Percentiles rank a stretch among this genome's conserved stretches.
Evolutionary conservation across 2,113 vertebrate species (phyloP).

Genomic region (Lophius piscatorius): DNA sequence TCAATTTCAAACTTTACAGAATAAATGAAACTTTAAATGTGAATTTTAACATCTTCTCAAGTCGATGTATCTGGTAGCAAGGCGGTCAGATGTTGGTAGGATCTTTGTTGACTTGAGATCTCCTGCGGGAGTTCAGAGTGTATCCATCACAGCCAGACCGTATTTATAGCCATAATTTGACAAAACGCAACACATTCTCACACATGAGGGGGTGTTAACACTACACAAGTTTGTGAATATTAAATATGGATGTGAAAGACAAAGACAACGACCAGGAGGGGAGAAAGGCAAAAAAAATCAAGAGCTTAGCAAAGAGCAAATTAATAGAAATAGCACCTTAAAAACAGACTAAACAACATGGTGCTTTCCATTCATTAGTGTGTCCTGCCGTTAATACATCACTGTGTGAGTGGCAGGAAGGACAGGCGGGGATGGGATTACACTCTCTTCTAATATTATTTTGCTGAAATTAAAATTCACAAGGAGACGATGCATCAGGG

Average conservation of each 20-base stretch:
- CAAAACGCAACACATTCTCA: slow-evolving; percentile 63
- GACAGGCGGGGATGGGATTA: slow-evolving; percentile 92
- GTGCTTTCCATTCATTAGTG: slow-evolving; percentile 90
- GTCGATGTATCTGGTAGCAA: neutral
- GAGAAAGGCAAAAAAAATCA: slow-evolving; percentile 35
- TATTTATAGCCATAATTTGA: slow-evolving; percentile 62
- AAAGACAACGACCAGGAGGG: slow-evolving; percentile 68
- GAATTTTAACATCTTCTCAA: slow-evolving; percentile 4
- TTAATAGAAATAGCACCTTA: slow-evolving; percentile 92
- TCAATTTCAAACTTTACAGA: slow-evolving; percentile 9
- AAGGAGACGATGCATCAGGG: slow-evolving; percentile 87
- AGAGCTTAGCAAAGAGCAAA: slow-evolving; percentile 81
- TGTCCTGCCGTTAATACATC: slow-evolving; percentile 89
- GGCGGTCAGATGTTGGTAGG: slow-evolving; percentile 25
- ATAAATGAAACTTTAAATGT: neutral
- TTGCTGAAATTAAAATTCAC: slow-evolving; percentile 93
- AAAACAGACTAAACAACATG: slow-evolving; percentile 88
- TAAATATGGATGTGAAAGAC: slow-evolving; percentile 66
- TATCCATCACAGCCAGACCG: slow-evolving; percentile 2
- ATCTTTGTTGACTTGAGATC: slow-evolving; percentile 52
- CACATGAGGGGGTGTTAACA: slow-evolving; percentile 61
- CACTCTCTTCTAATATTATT: slow-evolving; percentile 85
- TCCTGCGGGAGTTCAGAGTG: slow-evolving; percentile 14
- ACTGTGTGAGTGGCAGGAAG: slow-evolving; percentile 92
- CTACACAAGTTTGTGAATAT: slow-evolving; percentile 79